phyloP scores from a whole-genome alignment of 2,888 invertebrate species.

The Temnothorax unifasciatus region DNA sequence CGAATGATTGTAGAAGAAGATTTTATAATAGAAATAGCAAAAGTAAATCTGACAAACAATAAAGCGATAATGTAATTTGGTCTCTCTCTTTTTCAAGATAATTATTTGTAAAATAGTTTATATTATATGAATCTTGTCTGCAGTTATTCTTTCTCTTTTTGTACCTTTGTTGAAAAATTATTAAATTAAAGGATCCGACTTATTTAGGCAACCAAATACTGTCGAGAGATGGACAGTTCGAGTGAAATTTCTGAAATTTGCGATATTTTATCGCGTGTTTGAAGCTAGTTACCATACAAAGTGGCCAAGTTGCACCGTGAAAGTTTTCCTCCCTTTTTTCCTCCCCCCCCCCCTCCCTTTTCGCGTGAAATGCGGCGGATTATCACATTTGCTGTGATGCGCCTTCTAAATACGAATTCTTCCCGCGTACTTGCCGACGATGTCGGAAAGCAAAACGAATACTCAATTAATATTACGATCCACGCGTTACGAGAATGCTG shows the following conservation, averaged over 20 bases:
- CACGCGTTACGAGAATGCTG: conserved; percentile 29
- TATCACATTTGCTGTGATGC: conserved; percentile 48
- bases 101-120: neutral
- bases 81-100: neutral
- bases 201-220: neutral
- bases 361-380: conserved; percentile 1
- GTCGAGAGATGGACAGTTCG: conserved; percentile 2
- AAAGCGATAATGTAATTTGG: neutral
- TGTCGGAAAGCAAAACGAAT: neutral
- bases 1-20: too few relatives aligned
- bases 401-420: conserved; percentile 54
- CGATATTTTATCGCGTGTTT: conserved; percentile 18
- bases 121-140: neutral
- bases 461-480: conserved; percentile 45
- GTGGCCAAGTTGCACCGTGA: conserved; percentile 15
- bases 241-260: neutral
- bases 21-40: neutral
- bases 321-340: neutral
- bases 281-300: conserved; percentile 32
- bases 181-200: conserved; percentile 18
- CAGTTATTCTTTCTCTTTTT: neutral
- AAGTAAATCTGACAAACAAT: neutral
- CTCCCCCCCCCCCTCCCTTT: too few relatives aligned
- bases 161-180: neutral
- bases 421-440: neutral